Conservation (phyloP, 2,113 vertebrate genomes). For the Salvelinus namaycush region DNA sequence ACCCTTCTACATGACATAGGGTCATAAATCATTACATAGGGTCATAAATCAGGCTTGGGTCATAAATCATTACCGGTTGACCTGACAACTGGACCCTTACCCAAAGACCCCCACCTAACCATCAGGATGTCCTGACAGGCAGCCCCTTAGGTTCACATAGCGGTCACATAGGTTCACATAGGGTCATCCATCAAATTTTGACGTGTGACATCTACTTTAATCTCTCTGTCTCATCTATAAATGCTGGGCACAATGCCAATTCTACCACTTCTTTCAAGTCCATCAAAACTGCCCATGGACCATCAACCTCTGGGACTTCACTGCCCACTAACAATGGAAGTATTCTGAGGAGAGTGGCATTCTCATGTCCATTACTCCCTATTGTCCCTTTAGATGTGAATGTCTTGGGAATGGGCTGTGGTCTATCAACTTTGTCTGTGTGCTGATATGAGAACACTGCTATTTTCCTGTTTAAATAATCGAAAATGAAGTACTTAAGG, state of each 20-base stretch:
- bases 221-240: conserved; percentile 29
- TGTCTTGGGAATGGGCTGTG: not conserved
- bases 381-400: not conserved
- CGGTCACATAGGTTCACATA: too few species aligned
- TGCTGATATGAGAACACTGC: not conserved
- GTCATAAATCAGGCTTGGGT: too few species aligned
- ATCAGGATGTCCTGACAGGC: too few species aligned
- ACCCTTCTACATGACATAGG: too few species aligned
- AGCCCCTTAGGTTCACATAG: too few species aligned
- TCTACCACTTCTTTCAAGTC: conserved; percentile 17
- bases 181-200: too few species aligned
- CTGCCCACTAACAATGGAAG: not conserved
- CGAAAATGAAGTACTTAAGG: not conserved
- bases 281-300: conserved; percentile 21
- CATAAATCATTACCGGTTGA: too few species aligned
- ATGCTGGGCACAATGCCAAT: conserved; percentile 19
- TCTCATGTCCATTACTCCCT: conserved; percentile 10
- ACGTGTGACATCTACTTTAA: too few species aligned
- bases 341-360: conserved; percentile 12
- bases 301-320: conserved; percentile 24
- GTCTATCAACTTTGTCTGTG: not conserved
- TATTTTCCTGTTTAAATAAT: not conserved
- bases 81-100: too few species aligned
- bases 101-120: too few species aligned
- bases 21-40: too few species aligned